Base-by-base conservation (phyloP, 35 echinoderm and acorn worm genomes). In the Diadema setosum region DNA sequence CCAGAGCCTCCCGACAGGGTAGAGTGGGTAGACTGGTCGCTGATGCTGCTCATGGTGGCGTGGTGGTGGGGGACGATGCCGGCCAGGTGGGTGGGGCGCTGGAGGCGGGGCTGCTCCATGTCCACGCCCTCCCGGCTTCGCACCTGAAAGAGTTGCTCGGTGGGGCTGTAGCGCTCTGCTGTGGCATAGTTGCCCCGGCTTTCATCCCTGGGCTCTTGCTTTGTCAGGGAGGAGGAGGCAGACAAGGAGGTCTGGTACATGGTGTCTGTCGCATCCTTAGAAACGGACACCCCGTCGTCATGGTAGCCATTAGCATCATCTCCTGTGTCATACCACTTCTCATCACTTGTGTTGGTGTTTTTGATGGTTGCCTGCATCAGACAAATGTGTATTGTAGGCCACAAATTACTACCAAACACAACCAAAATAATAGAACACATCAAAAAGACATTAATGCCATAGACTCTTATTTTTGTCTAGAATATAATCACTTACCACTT, bases 251-350 rank as follows among this genome's bases (percentile, higher is more conserved):
- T 84, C 20, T 21, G 80, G 83, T 86, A 82, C 24, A 82, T 81
- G 2, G 83, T 81, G 9, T 82, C 84, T 0, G 87, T 73, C 29
- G 73, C 78, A 34, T 94, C 92, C 17, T 86, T 91, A 20, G 90
- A 92, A 6, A 85, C 61, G 4, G 95, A 31, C 26, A 91, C 82
- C 21, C 81, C 78, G 56, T 81, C 90, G 85, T 99, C 91, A 70
- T 95, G 88, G 48, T 94, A 94, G 81, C 84, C 87, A 32, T 94
- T 91, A 27, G 87, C 56, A 56, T 94, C 93, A 41, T 99, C 96
- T 8, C 70, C 69, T 43, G 83, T 87, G 70, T 99, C 96, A 26
- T 99, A 99, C 96, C 96, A 99, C 32, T 92, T 99, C 17, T 95
- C 88, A 27, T 99, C 96, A 78, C 75, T 94, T 9, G 87, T 89